Evolutionary conservation across 2,888 invertebrate genomes (phyloP).

Genomic region (Caradrina clavipalpis): DNA sequence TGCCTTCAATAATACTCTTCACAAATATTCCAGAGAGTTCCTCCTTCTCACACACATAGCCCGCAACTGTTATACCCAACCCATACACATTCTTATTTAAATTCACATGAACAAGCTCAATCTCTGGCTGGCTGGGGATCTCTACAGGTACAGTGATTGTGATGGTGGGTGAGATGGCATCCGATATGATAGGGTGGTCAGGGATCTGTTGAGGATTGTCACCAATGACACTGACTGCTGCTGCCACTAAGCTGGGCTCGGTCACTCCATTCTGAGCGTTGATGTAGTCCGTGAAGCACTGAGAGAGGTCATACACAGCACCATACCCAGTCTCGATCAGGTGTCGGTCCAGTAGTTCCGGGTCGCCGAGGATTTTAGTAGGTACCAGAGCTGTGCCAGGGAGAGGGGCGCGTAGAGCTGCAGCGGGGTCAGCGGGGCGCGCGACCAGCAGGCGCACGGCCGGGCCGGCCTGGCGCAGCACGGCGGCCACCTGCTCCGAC

Average conservation of each 20-base stretch:
- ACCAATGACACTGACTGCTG: slow-evolving; percentile 86
- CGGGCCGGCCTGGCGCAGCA: slow-evolving; percentile 94
- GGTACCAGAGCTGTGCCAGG: slow-evolving; percentile 97
- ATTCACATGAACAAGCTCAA: slow-evolving; percentile 97
- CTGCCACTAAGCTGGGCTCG: slow-evolving; percentile 79
- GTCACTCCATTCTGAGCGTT: slow-evolving; percentile 81
- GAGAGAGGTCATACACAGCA: slow-evolving; percentile 89
- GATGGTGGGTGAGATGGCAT: slow-evolving; percentile 84
- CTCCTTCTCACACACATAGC: slow-evolving; percentile 99
- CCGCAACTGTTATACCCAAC: slow-evolving; percentile 98
- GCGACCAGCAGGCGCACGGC: slow-evolving; percentile 98
- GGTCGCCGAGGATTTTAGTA: slow-evolving; percentile 97
- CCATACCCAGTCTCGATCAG: slow-evolving; percentile 94
- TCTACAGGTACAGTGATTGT: slow-evolving; percentile 88
- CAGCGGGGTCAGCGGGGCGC: slow-evolving; percentile 96
- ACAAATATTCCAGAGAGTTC: slow-evolving; percentile 99
- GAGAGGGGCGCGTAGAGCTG: slow-evolving; percentile 94
- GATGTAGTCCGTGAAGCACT: slow-evolving; percentile 83
- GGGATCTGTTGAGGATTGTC: slow-evolving; percentile 86
- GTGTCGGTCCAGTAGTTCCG: slow-evolving; percentile 96
- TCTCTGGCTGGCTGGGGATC: slow-evolving; percentile 95
- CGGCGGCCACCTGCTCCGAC: slow-evolving; percentile 96
- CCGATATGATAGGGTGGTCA: slow-evolving; percentile 80
- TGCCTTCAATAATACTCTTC: slow-evolving; percentile 99
- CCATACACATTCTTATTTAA: slow-evolving; percentile 98